phyloP scores from a whole-genome alignment of 2,113 vertebrate species.

The Stigmatopora argus region DNA sequence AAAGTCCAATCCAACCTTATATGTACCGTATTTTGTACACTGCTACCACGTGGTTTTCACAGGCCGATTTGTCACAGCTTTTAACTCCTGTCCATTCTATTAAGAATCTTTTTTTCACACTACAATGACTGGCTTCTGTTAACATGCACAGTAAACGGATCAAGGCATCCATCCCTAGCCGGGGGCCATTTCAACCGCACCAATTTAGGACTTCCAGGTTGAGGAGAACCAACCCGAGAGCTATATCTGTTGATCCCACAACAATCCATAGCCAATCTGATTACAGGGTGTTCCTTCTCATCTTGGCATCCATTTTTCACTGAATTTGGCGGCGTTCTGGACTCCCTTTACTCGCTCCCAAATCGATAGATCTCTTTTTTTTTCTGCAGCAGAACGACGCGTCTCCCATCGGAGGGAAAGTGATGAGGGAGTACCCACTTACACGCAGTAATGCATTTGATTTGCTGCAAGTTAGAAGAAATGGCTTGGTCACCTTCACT shows the following conservation, averaged over 20 bases:
- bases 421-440: constrained; percentile 28
- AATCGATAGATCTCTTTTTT: constrained; percentile 60
- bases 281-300: constrained; percentile 53
- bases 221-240: constrained; percentile 30
- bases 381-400: constrained; percentile 36
- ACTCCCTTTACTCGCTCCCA: constrained; percentile 36
- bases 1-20: too few species aligned
- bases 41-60: constrained; percentile 5
- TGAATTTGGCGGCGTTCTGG: constrained; percentile 39
- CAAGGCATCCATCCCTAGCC: constrained; percentile 36
- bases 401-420: constrained; percentile 17
- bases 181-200: constrained; percentile 53
- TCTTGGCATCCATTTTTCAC: constrained; percentile 52
- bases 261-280: constrained; percentile 60
- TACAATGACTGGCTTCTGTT: constrained; percentile 45
- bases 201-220: constrained; percentile 60
- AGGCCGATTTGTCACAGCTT: constrained; percentile 46
- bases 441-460: constrained; percentile 44
- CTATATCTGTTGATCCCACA: constrained; percentile 51
- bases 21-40: too few species aligned
- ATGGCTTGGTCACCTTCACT: constrained; percentile 15
- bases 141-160: constrained; percentile 45
- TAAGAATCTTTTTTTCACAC: constrained; percentile 45
- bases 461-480: constrained; percentile 51
- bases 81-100: constrained; percentile 55